A percentile compares a stretch with the other conserved stretches of the same genome.
phyloP scores from a whole-genome alignment of 2,888 invertebrate genomes.

The Neoaliturus tenellus region DNA sequence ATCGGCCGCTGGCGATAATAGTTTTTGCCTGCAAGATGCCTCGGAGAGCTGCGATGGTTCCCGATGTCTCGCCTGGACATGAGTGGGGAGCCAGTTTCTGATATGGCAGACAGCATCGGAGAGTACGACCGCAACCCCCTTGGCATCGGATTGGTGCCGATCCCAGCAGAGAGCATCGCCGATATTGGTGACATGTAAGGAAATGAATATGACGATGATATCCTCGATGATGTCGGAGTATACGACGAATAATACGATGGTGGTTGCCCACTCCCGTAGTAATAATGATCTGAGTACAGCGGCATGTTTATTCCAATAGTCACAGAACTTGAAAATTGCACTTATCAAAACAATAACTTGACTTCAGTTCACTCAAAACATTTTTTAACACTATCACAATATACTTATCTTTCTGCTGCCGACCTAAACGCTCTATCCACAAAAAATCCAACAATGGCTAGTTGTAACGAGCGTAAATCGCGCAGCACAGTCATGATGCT shows the following conservation, averaged over 20 bases:
- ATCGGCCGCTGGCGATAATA: constrained; percentile 76
- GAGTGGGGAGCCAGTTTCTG: constrained; percentile 55
- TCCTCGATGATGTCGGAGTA: constrained; percentile 15
- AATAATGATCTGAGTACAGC: constrained; percentile 48
- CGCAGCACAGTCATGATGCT: background rate
- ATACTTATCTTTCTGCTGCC: background rate
- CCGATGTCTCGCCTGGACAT: constrained; percentile 28
- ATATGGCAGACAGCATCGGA: constrained; percentile 59
- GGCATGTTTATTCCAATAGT: constrained; percentile 25
- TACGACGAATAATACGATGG: constrained; percentile 46
- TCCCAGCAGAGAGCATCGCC: constrained; percentile 49
- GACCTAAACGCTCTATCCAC: background rate
- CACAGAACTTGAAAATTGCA: background rate
- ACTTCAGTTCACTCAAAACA: background rate
- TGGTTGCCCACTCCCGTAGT: constrained; percentile 45
- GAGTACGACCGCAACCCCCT: constrained; percentile 52
- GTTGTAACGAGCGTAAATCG: background rate
- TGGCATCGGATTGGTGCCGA: constrained; percentile 47
- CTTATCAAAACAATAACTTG: background rate
- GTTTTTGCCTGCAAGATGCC: constrained; percentile 15
- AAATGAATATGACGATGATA: constrained; percentile 55
- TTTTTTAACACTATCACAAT: background rate
- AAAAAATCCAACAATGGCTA: background rate
- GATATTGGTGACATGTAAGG: constrained; percentile 54
- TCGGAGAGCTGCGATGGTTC: constrained; percentile 23